phyloP scores from a whole-genome alignment of 2,113 vertebrate species.

The Columba janthina region DNA sequence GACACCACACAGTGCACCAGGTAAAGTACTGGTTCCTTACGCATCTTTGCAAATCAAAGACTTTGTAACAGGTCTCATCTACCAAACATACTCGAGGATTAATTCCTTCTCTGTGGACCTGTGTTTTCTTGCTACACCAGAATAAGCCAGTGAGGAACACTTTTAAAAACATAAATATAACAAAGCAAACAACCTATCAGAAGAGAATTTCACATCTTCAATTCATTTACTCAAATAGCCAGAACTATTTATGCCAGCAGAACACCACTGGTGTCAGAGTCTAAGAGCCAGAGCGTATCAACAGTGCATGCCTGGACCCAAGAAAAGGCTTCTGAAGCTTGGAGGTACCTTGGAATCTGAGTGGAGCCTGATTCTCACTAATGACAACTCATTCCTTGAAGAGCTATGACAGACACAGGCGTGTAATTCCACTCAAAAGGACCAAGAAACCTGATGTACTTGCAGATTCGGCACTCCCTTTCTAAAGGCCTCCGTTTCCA shows the following conservation, averaged over 20 bases:
- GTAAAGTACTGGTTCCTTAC: not conserved
- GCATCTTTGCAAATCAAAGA: not conserved
- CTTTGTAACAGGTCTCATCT: not conserved
- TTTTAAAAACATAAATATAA: not conserved
- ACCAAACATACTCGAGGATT: not conserved
- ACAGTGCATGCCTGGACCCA: not conserved
- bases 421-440: not conserved
- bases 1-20: rapidly evolving
- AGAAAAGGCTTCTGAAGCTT: not conserved
- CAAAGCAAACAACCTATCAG: not conserved
- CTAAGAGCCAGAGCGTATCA: not conserved
- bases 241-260: not conserved
- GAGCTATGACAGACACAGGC: not conserved
- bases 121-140: not conserved
- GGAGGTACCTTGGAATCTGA: not conserved
- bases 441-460: not conserved
- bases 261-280: not conserved
- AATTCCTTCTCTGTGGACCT: not conserved
- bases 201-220: not conserved
- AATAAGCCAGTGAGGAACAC: not conserved
- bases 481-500: not conserved
- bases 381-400: not conserved
- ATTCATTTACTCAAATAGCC: not conserved
- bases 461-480: not conserved
- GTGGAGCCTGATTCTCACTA: not conserved